phyloP scores from a whole-genome alignment of 1,140 invertebrate genomes.

The Homalodisca vitripennis region DNA sequence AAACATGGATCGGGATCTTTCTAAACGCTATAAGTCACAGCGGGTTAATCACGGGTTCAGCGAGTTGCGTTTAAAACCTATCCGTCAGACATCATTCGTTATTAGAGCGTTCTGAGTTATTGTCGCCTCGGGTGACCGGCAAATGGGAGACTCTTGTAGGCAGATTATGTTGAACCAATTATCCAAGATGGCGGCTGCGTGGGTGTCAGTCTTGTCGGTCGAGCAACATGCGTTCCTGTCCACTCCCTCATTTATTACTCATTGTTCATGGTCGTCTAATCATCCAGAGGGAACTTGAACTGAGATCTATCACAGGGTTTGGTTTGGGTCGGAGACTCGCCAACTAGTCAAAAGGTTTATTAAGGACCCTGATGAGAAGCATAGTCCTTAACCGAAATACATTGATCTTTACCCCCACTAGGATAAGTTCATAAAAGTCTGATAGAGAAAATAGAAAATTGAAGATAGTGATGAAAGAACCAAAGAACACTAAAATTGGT shows the following conservation, averaged over 20 bases:
- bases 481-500: no score
- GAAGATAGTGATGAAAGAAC: no score
- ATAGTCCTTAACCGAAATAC: no score
- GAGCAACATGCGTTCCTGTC: background rate
- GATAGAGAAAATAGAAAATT: no score
- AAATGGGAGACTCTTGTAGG: constrained; percentile 16
- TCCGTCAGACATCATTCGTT: constrained; percentile 17
- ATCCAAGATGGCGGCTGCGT: constrained; percentile 19
- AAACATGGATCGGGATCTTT: background rate
- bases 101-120: constrained; percentile 18
- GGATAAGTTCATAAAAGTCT: no score
- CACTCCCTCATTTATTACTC: background rate
- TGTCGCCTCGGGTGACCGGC: background rate
- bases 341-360: no score
- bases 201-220: constrained; percentile 2
- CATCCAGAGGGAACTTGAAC: no score
- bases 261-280: background rate
- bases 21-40: constrained; percentile 9
- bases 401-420: no score
- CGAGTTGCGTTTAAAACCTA: background rate
- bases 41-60: background rate
- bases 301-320: no score
- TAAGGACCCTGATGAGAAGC: no score
- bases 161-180: constrained; percentile 15
- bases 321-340: no score